These are phyloP conservation scores for Casuarius casuarius DNA, from an alignment of 2,113 vertebrate genomes.

Conservation along the genomic window DNA sequence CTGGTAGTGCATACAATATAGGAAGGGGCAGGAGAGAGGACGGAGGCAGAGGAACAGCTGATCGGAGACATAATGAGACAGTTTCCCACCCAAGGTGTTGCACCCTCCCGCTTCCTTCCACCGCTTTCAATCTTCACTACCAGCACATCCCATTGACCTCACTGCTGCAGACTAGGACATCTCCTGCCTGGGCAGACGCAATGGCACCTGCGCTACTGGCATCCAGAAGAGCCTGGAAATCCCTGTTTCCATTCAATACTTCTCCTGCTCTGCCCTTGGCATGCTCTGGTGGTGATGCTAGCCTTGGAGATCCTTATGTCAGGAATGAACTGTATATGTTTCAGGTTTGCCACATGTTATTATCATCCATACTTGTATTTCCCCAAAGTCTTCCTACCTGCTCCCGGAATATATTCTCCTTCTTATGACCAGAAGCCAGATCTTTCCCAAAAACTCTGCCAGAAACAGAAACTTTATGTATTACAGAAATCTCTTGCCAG, in stretches of 20 bases:
- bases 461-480: rapidly evolving
- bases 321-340: rapidly evolving
- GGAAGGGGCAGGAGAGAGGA: neutral
- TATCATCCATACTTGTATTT: neutral
- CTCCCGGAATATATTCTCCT: too few relatives aligned
- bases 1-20: neutral
- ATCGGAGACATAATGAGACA: neutral
- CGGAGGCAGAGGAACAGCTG: neutral
- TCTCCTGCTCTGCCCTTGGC: neutral
- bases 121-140: neutral
- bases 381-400: neutral
- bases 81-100: rapidly evolving
- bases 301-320: neutral
- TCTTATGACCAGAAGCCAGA: neutral
- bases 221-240: neutral
- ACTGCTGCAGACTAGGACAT: neutral
- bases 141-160: neutral
- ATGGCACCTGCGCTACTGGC: neutral
- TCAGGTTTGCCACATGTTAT: neutral
- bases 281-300: neutral
- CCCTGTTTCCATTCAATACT: neutral
- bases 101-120: neutral
- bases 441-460: neutral
- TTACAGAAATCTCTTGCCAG: neutral
- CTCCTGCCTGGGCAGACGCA: neutral